phyloP scores from a whole-genome alignment of 2,113 vertebrate species.

The Festucalex cinctus region DNA sequence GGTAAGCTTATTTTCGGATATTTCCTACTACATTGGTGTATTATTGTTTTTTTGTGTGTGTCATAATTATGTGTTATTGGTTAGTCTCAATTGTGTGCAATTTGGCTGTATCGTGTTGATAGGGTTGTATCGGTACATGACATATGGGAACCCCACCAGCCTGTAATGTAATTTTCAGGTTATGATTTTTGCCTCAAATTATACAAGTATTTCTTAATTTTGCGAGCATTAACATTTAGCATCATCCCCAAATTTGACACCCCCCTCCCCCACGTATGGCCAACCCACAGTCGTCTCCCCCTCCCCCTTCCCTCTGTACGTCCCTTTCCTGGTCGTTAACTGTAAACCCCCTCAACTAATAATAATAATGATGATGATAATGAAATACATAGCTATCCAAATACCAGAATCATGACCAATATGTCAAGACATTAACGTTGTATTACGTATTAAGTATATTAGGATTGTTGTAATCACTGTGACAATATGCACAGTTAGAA shows the following conservation, averaged over 20 bases:
- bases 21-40: background rate
- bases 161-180: background rate
- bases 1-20: conserved; percentile 67
- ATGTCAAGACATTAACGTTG: background rate
- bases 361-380: too few relatives aligned
- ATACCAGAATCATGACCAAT: background rate
- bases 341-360: background rate
- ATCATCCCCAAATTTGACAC: conserved; percentile 1
- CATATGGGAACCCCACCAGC: background rate
- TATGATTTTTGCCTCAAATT: background rate
- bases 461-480: background rate
- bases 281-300: conserved; percentile 16
- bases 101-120: background rate
- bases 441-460: background rate
- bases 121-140: background rate
- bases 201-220: background rate
- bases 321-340: conserved; percentile 17
- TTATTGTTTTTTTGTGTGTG: background rate
- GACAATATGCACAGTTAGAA: too few relatives aligned
- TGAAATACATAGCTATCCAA: background rate
- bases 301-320: conserved; percentile 14
- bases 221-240: conserved; percentile 10
- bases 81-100: background rate
- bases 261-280: conserved; percentile 12
- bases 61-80: background rate